Percentiles rank a stretch among this genome's conserved stretches.
phyloP scores from a whole-genome alignment of 2,888 invertebrate genomes.

The Eumerus sabulonum region DNA sequence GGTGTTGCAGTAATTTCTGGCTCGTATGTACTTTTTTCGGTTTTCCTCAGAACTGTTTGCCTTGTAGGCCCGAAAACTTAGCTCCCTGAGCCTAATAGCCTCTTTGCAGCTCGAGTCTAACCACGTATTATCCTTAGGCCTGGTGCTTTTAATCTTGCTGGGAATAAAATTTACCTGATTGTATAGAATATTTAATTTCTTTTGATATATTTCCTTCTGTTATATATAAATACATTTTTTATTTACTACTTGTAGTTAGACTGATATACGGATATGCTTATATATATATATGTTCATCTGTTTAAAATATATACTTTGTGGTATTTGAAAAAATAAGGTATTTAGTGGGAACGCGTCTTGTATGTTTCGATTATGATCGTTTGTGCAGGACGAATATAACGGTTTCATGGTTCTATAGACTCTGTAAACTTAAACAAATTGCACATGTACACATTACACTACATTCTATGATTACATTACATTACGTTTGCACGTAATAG shows the following conservation, averaged over 20 bases:
- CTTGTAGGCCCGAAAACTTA: too few species aligned
- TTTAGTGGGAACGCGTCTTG: conserved; percentile 9
- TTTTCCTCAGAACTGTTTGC: too few species aligned
- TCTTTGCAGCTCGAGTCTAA: too few species aligned
- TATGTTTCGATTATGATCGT: conserved; percentile 12
- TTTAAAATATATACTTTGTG: conserved; percentile 5
- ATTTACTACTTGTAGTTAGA: conserved; percentile 45
- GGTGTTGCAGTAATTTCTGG: too few species aligned
- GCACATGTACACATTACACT: conserved; percentile 10
- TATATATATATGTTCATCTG: conserved; percentile 17
- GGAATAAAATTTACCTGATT: conserved; percentile 32
- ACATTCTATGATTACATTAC: too few species aligned
- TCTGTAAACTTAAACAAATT: conserved; percentile 58
- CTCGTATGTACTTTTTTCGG: too few species aligned
- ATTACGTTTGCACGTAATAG: too few species aligned
- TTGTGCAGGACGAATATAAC: conserved; percentile 6
- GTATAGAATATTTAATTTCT: conserved; percentile 1
- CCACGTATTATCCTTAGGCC: too few species aligned
- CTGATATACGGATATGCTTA: conserved; percentile 65
- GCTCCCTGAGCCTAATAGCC: too few species aligned
- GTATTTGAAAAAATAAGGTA: too few species aligned
- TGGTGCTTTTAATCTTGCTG: too few species aligned
- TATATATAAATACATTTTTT: conserved; percentile 52
- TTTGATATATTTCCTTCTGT: conserved; percentile 31
- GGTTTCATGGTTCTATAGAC: conserved; percentile 20